Percentiles rank a stretch among this genome's conserved stretches.
Conservation (phyloP, 2,113 vertebrate genomes). For the Otocyon megalotis region DNA sequence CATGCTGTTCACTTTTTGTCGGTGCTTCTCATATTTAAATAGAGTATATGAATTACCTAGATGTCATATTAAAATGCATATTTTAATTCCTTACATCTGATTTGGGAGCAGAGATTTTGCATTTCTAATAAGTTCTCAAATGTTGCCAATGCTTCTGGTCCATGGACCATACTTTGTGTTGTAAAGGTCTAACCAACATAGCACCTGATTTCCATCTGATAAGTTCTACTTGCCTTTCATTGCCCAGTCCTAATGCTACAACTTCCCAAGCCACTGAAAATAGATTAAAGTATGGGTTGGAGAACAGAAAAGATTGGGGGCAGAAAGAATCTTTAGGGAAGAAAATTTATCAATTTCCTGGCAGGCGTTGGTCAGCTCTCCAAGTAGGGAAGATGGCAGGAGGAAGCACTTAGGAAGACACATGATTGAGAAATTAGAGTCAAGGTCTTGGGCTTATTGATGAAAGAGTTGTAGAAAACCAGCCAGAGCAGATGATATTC, state of each 20-base stretch:
- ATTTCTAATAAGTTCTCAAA: background rate
- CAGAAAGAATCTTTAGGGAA: background rate
- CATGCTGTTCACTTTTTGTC: background rate
- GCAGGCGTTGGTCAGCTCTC: background rate
- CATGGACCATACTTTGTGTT: background rate
- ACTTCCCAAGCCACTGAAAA: background rate
- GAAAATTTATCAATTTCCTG: background rate
- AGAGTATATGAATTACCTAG: background rate
- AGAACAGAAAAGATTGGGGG: background rate
- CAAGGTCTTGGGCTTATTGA: background rate
- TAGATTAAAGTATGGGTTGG: background rate
- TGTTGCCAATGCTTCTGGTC: background rate
- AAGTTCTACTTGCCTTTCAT: background rate
- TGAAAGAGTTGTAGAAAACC: background rate
- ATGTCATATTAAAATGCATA: slow-evolving; percentile 13
- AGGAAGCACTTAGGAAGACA: background rate
- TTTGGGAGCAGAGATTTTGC: background rate
- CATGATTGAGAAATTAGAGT: background rate
- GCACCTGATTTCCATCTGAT: background rate
- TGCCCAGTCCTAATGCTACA: background rate
- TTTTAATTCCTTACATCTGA: background rate
- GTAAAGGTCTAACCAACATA: background rate
- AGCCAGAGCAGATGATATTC: background rate
- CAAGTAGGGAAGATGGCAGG: background rate
- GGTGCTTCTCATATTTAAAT: background rate